phyloP scores from a whole-genome alignment of 2,113 vertebrate genomes.

The Phalacrocorax brasilianus region DNA sequence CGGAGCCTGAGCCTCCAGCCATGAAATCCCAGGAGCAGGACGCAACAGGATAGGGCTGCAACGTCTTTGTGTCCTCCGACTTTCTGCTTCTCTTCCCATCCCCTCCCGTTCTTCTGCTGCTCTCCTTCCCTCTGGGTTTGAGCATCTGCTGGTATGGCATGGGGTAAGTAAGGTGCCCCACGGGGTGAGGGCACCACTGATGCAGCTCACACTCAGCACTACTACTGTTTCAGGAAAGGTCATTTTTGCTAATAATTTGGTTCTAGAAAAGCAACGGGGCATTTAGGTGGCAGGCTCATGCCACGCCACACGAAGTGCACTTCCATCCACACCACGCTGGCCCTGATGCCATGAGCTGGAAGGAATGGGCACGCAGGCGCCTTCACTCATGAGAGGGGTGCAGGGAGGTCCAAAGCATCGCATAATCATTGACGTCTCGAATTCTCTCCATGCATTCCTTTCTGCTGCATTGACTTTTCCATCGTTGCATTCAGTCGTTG shows the following conservation, averaged over 20 bases:
- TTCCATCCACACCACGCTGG: neutral
- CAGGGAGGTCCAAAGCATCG: neutral
- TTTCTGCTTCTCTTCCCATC: neutral
- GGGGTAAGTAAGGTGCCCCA: neutral
- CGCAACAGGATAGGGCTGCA: accelerated
- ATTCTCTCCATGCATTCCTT: neutral
- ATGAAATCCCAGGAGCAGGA: neutral
- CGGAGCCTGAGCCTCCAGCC: neutral
- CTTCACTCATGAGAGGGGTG: neutral
- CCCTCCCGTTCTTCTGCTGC: neutral
- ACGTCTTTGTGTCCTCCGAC: accelerated
- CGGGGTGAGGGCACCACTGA: neutral
- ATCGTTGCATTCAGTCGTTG: accelerated
- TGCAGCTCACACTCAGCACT: neutral
- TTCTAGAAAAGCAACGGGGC: neutral
- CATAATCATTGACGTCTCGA: neutral
- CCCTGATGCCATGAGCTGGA: neutral
- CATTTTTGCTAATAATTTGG: neutral
- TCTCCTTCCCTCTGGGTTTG: neutral
- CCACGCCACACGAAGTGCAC: neutral
- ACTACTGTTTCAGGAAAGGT: neutral
- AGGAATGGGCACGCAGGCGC: neutral
- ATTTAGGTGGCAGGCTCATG: neutral
- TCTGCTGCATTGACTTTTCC: neutral
- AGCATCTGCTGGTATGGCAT: neutral